Evolutionary conservation across 2,113 vertebrate species (phyloP), one percentile per base, ranked within the genome.

Genomic region (Zosterops pallidus): DNA sequence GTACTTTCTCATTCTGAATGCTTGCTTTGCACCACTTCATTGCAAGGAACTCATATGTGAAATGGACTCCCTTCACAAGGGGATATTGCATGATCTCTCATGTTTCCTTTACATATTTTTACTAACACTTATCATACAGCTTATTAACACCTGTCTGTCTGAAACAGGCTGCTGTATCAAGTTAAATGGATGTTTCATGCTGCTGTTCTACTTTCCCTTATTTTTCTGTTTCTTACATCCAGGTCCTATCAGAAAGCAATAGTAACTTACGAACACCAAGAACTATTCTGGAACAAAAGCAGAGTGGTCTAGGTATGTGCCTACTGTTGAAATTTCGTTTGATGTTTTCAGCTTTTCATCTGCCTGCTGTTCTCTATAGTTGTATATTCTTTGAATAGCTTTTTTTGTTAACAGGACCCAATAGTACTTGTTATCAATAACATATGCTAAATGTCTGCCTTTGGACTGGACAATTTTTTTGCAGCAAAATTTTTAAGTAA

Each of bases 61-160:
- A 98, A 98, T 98, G 97, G 97, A 98, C 93, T 98, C 97, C 97
- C 97, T 98, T 98, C 96, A 96, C 96, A 98, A 97, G 96, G 98
- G 98, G 97, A 98, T 97, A 97, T 98, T 98, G 98, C 98, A 99
- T 98, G 98, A 97, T 97, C 95, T 97, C 96, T 98, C 95, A 97
- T 97, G 75, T 97, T 95, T 94, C 89, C 78, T 97, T 96, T 96
- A 94, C 96, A 89, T 96, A 95, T 97, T 96, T 97, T 97, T 98
- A 98, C 99, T 99, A 98, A 98, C 98, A 97, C 94, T 96, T 98
- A 97, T 96, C 97, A 97, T 98, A 98, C 94, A 96, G 98, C 98
- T 98, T 98, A 98, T 98, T 99, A 99, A 99, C 98, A 97, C 94
- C 91, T 97, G 97, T 98, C 97, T 98, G 97, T 98, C 98, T 98